phyloP scores from a whole-genome alignment of 1,140 invertebrate species.

The Trichonephila inaurata region DNA sequence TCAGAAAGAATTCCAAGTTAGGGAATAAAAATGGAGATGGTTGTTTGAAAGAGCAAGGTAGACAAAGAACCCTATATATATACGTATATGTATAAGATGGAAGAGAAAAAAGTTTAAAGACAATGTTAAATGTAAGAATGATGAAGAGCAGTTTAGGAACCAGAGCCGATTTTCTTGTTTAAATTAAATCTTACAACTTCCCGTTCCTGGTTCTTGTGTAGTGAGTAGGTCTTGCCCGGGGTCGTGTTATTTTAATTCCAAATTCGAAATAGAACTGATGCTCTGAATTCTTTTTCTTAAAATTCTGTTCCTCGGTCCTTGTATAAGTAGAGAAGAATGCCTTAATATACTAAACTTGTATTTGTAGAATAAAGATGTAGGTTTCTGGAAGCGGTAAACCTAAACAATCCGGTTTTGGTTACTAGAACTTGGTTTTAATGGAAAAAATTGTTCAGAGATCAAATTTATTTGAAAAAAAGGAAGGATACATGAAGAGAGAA shows the following conservation, averaged over 20 bases:
- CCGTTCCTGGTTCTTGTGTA: neutral
- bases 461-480: too few relatives aligned
- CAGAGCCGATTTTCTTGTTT: conserved; percentile 35
- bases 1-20: neutral
- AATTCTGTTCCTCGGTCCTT: neutral
- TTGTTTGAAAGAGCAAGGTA: neutral
- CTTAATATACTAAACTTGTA: too few relatives aligned
- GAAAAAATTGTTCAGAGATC: too few relatives aligned
- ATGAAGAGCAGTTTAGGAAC: neutral
- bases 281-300: neutral
- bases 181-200: conserved; percentile 42
- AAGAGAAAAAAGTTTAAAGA: conserved; percentile 30
- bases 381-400: too few relatives aligned
- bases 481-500: too few relatives aligned
- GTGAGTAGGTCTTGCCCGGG: neutral
- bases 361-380: too few relatives aligned
- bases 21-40: neutral
- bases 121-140: conserved; percentile 51
- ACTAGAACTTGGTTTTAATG: too few relatives aligned
- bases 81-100: neutral
- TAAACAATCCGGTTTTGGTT: too few relatives aligned
- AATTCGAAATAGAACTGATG: neutral
- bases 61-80: neutral
- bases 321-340: neutral
- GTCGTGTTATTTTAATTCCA: conserved; percentile 7